Evolutionary conservation across 2,888 invertebrate genomes (phyloP), one percentile per base, ranked within the genome.

Genomic region (Cordylochernes scorpioides): DNA sequence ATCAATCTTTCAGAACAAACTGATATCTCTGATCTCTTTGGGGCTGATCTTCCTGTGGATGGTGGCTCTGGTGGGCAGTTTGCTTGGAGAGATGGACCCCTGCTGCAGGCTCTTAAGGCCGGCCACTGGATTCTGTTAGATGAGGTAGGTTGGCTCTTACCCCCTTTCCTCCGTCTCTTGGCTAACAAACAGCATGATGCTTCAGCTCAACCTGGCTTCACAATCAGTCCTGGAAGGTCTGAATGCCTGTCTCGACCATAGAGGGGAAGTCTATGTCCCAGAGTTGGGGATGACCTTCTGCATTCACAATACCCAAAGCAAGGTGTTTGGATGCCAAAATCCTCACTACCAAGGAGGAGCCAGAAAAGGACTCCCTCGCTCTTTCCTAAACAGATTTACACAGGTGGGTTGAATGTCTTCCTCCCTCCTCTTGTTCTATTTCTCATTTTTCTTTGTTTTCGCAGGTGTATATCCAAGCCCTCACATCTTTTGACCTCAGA

Each of bases 1-100:
- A 82, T 99, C 34, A 99, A 99, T 60, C 62, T 99, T 27, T 94
- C 94, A 28, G 97, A 99, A 48, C 97, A 99, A 58, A 99, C 97
- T 19, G 75, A 99, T 54, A 68, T 97, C 29, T 75, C 80, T 8
- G 99, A 99, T 58, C 60, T 99, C 24, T 99, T 99, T 53, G 99
- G 97, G 15, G 77, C 88, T 3, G 97, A 99, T 59, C 58, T 99
- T 26, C 97, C 99, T 0, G 66, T 80, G 1, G 84, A 88, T 57
- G 77, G 78, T 31, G 73, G 69, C 4, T 55, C 58, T 27, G 66
- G 69, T 10, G 88, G 88, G 1, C 67, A 73, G 42, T 99, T 99
- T 58, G 67, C 68, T 3, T 99, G 97, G 77, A 66, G 75, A 45
- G 91, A 97, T 57, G 97, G 99, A 0, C 91, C 91, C 0, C 65